Evolutionary conservation across 2,888 invertebrate species (phyloP).

Genomic region (Melipona beecheii): DNA sequence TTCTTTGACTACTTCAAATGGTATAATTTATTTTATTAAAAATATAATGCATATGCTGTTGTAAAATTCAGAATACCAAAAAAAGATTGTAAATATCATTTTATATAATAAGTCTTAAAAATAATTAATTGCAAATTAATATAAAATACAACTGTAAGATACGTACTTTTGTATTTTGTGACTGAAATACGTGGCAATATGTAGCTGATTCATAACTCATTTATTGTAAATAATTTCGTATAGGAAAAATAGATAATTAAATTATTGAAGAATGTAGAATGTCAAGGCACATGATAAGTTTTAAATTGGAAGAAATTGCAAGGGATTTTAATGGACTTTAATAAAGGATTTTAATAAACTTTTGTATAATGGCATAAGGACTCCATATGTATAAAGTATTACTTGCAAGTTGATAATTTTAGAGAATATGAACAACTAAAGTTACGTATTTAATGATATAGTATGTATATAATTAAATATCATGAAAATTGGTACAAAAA

Average conservation of each 20-base stretch:
- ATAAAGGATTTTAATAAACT: too few relatives aligned
- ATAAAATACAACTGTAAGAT: not conserved
- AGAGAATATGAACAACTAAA: too few relatives aligned
- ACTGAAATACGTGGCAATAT: not conserved
- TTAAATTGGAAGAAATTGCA: too few relatives aligned
- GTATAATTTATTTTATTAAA: not conserved
- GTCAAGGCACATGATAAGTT: too few relatives aligned
- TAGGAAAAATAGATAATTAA: not conserved
- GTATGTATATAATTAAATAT: too few relatives aligned
- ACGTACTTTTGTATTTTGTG: constrained; percentile 7
- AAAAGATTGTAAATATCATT: constrained; percentile 16
- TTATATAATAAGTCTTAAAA: not conserved
- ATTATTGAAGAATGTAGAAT: not conserved
- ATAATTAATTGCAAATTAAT: constrained; percentile 7
- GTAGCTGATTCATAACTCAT: not conserved
- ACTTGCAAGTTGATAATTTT: too few relatives aligned
- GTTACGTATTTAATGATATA: too few relatives aligned
- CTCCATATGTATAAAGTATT: too few relatives aligned
- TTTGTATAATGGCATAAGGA: too few relatives aligned
- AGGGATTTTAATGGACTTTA: too few relatives aligned
- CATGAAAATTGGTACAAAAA: too few relatives aligned
- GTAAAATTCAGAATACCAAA: not conserved
- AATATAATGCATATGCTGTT: not conserved
- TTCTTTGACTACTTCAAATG: not conserved
- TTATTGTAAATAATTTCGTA: not conserved